Evolutionary conservation across 2,113 vertebrate genomes (phyloP).

Genomic region (Herpetotheres cachinnans): DNA sequence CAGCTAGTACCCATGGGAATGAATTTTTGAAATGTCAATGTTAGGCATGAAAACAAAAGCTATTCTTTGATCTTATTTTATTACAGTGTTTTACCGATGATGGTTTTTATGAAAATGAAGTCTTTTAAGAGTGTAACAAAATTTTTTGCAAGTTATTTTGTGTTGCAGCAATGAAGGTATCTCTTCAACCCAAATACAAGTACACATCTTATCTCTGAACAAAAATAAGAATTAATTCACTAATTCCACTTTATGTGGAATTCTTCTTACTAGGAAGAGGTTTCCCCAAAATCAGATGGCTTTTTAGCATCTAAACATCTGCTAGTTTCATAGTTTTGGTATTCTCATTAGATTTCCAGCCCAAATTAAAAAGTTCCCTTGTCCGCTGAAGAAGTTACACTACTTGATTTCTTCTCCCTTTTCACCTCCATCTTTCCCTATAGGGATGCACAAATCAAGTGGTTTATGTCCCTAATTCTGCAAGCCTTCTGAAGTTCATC

Average conservation of each 20-base stretch:
- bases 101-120: not conserved
- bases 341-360: not conserved
- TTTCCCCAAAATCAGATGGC: not conserved
- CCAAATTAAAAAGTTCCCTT: not conserved
- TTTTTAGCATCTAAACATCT: not conserved
- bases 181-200: not conserved
- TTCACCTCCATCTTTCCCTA: not conserved
- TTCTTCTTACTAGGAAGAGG: not conserved
- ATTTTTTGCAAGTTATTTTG: not conserved
- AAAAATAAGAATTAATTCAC: not conserved
- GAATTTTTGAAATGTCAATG: not conserved
- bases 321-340: not conserved
- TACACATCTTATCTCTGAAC: not conserved
- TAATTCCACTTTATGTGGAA: not conserved
- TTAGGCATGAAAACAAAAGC: not conserved
- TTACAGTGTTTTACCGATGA: not conserved
- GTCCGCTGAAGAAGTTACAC: not conserved
- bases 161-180: not conserved
- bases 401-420: not conserved
- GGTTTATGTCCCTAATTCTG: not conserved
- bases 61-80: not conserved
- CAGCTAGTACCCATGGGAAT: not conserved
- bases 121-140: not conserved
- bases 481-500: not conserved
- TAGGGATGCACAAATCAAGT: not conserved